These are phyloP conservation scores for Alloscopus bannaensis DNA, from an alignment of 2,888 invertebrate species.

Conservation along the genomic window DNA sequence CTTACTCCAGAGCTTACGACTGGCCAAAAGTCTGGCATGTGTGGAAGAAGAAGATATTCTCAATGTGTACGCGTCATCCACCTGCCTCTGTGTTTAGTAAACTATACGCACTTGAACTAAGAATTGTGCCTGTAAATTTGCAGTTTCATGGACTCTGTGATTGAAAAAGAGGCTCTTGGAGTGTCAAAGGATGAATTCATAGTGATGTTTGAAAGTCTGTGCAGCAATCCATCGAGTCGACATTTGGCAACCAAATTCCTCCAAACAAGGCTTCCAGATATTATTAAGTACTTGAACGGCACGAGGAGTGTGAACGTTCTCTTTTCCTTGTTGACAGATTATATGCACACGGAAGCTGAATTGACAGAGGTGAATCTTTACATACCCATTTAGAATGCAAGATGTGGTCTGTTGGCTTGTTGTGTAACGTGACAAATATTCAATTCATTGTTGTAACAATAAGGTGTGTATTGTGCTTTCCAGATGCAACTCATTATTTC, in stretches of 20 bases:
- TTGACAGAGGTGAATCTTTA: constrained; percentile 34
- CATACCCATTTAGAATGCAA: no score
- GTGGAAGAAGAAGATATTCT: constrained; percentile 42
- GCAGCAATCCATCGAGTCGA: constrained; percentile 46
- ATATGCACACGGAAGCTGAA: constrained; percentile 54
- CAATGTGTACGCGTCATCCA: constrained; percentile 37
- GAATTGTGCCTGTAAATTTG: neutral
- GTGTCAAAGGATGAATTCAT: constrained; percentile 50
- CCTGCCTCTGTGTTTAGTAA: neutral
- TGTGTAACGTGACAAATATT: constrained; percentile 12
- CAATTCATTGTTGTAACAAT: neutral
- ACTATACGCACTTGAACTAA: neutral
- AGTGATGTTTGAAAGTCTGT: constrained; percentile 50
- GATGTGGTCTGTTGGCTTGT: neutral
- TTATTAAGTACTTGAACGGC: constrained; percentile 41
- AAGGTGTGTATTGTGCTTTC: constrained; percentile 2
- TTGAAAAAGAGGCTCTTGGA: constrained; percentile 34
- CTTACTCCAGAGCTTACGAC: constrained; percentile 37
- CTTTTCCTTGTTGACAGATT: constrained; percentile 39
- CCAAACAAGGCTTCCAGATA: constrained; percentile 29
- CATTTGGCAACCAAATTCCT: constrained; percentile 47
- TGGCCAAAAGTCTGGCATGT: constrained; percentile 59
- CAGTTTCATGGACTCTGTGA: constrained; percentile 47
- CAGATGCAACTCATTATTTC: constrained; percentile 38
- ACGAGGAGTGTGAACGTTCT: constrained; percentile 33